Conservation (phyloP, 1,140 invertebrate genomes). For the Bacillus rossius region DNA sequence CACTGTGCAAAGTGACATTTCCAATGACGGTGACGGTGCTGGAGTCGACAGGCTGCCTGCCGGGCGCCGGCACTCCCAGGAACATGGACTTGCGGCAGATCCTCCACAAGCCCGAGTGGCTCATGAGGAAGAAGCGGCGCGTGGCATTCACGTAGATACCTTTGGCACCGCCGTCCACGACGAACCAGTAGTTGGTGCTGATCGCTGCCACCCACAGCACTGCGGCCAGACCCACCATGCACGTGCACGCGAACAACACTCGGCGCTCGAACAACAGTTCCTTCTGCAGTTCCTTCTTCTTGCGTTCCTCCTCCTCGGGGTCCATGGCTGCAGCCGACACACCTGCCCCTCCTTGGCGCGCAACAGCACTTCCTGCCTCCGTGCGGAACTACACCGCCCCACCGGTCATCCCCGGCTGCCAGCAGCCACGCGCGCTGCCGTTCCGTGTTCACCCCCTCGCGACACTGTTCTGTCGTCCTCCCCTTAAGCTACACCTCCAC, state of each 20-base stretch:
- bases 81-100: constrained; percentile 44
- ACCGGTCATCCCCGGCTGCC: too few species aligned
- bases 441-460: too few species aligned
- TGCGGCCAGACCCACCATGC: constrained; percentile 56
- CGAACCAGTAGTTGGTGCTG: constrained; percentile 68
- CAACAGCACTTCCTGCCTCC: too few species aligned
- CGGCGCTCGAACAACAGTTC: constrained; percentile 62
- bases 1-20: constrained; percentile 3
- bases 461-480: too few species aligned
- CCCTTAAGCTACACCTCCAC: too few species aligned
- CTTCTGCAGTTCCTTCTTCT: constrained; percentile 44
- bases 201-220: constrained; percentile 70
- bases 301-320: too few species aligned
- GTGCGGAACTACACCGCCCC: too few species aligned
- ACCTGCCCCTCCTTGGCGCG: too few species aligned
- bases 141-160: constrained; percentile 52
- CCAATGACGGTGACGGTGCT: neutral
- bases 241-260: constrained; percentile 60
- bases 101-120: constrained; percentile 62
- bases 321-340: too few species aligned
- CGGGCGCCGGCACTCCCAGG: too few species aligned
- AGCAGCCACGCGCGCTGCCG: too few species aligned
- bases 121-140: constrained; percentile 50
- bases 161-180: constrained; percentile 47
- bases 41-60: too few species aligned